Evolutionary conservation across 2,113 vertebrate species (phyloP).

Genomic region (Lichenostomus cassidix): DNA sequence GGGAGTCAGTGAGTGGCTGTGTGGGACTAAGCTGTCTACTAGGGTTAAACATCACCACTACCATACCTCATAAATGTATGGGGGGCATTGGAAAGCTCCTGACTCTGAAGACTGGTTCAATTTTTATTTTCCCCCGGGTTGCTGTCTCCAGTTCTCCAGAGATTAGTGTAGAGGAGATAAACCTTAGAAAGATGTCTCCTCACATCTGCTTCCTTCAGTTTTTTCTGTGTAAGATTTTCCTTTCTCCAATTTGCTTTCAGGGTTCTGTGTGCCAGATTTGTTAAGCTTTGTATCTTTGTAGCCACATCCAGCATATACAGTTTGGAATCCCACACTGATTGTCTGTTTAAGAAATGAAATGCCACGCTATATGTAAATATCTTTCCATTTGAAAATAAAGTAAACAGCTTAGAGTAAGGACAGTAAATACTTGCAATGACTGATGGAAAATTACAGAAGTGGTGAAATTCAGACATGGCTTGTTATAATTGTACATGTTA

Average conservation of each 20-base stretch:
- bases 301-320: not conserved
- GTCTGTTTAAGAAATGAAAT: constrained; percentile 24
- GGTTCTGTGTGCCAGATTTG: not conserved
- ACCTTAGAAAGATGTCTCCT: not conserved
- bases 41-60: not conserved
- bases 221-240: not conserved
- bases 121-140: not conserved
- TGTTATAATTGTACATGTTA: not conserved
- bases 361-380: not conserved
- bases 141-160: not conserved
- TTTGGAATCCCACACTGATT: not conserved
- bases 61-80: not conserved
- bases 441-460: not conserved
- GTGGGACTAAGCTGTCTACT: not conserved
- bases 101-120: not conserved
- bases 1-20: not conserved
- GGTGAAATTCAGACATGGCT: not conserved
- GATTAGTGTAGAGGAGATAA: not conserved
- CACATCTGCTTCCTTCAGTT: not conserved
- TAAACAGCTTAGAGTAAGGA: not conserved
- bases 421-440: not conserved
- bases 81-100: not conserved
- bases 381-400: constrained; percentile 9
- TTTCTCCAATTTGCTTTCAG: not conserved
- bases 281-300: constrained; percentile 13